A percentile compares a stretch with the other conserved stretches of the same genome.
Evolutionary conservation across 2,888 invertebrate species (phyloP).

Genomic region (Diarsia dahlii): DNA sequence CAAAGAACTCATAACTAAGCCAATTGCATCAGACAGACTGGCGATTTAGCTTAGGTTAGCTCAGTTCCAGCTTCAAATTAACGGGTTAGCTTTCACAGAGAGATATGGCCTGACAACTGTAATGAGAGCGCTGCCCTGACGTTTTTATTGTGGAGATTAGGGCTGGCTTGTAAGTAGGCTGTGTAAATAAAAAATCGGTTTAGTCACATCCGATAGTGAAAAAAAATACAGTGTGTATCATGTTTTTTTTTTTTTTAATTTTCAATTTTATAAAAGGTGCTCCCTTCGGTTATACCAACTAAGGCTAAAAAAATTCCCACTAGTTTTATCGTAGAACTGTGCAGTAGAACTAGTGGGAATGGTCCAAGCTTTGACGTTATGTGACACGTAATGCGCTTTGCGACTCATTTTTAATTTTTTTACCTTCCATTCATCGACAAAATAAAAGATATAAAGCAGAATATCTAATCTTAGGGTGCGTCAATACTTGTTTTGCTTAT

Average conservation of each 20-base stretch:
- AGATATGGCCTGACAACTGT: slow-evolving; percentile 48
- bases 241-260: background rate
- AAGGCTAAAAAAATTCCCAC: no score
- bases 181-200: background rate
- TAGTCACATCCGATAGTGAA: background rate
- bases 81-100: slow-evolving; percentile 30
- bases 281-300: background rate
- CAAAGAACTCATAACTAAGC: slow-evolving; percentile 31
- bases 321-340: no score
- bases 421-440: no score
- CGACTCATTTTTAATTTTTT: no score
- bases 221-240: background rate
- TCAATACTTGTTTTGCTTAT: background rate
- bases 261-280: background rate
- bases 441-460: background rate
- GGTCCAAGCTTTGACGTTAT: background rate
- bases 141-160: slow-evolving; percentile 26
- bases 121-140: slow-evolving; percentile 41
- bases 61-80: slow-evolving; percentile 46
- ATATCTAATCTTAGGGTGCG: background rate
- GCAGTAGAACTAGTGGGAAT: no score
- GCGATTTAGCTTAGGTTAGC: slow-evolving; percentile 25
- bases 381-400: background rate
- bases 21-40: slow-evolving; percentile 42
- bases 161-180: slow-evolving; percentile 21